These are phyloP conservation scores for Clostera curtula DNA, from an alignment of 2,888 invertebrate species.

Conservation along the genomic window DNA sequence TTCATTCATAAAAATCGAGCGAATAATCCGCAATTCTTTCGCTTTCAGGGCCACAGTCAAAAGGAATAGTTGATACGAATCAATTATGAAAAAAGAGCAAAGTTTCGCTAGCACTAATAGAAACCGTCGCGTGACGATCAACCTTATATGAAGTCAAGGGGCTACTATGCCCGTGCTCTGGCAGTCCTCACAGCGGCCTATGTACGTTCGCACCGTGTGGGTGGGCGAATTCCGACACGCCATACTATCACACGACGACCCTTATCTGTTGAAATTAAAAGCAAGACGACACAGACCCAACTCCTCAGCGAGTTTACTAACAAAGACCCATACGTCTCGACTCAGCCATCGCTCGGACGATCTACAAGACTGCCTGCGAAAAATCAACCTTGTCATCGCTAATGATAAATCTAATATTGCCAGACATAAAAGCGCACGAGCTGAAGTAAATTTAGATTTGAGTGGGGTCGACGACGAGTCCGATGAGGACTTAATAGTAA, in stretches of 20 bases:
- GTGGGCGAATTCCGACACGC: constrained; percentile 82
- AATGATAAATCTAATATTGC: constrained; percentile 39
- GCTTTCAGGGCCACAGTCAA: constrained; percentile 27
- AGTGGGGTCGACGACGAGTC: constrained; percentile 42
- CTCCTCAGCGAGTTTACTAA: constrained; percentile 43
- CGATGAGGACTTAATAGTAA: constrained; percentile 43
- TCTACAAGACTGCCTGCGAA: constrained; percentile 35
- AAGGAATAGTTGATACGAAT: constrained; percentile 32
- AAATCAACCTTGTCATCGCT: constrained; percentile 48
- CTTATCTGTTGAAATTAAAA: constrained; percentile 42
- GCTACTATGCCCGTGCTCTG: constrained; percentile 74
- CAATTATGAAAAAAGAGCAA: constrained; percentile 45
- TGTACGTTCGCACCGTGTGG: constrained; percentile 80
- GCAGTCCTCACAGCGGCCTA: constrained; percentile 77
- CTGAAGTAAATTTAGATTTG: constrained; percentile 47
- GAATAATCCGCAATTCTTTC: constrained; percentile 24
- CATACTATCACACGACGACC: constrained; percentile 79
- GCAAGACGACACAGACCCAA: constrained; percentile 43
- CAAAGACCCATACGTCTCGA: constrained; percentile 31
- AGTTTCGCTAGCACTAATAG: constrained; percentile 32
- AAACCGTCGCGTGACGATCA: constrained; percentile 39
- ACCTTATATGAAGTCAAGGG: too few species aligned
- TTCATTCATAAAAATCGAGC: constrained; percentile 14
- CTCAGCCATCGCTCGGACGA: constrained; percentile 40
- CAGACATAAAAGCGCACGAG: constrained; percentile 28